Evolutionary conservation across 1,140 invertebrate genomes (phyloP).

Genomic region (Whitmania pigra): DNA sequence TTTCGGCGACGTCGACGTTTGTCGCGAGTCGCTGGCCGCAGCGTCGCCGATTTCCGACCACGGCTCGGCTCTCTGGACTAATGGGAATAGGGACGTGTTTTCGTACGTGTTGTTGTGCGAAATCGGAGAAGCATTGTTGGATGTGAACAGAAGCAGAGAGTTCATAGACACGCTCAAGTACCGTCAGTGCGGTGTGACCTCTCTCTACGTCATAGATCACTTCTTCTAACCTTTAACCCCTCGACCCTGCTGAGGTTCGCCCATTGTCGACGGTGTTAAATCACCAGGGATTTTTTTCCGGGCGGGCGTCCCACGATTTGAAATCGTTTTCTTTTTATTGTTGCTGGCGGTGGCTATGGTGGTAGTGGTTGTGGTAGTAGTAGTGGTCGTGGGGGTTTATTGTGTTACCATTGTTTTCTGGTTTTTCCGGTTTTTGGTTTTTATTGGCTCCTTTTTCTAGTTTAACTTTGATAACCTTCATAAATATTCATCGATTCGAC

Average conservation of each 20-base stretch:
- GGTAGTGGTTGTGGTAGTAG: background rate
- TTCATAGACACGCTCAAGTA: conserved; percentile 30
- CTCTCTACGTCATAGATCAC: conserved; percentile 31
- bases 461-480: too few relatives aligned
- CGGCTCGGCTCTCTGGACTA: conserved; percentile 6
- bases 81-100: conserved; percentile 16
- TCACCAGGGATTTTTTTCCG: background rate
- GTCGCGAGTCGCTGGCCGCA: background rate
- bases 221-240: conserved; percentile 25
- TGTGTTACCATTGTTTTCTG: background rate
- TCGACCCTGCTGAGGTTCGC: background rate
- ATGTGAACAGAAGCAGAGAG: conserved; percentile 28
- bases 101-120: conserved; percentile 30
- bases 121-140: conserved; percentile 30
- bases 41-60: conserved; percentile 28
- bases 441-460: background rate
- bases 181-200: conserved; percentile 30
- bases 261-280: background rate
- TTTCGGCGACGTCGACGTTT: background rate
- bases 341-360: background rate
- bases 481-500: too few relatives aligned
- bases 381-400: background rate
- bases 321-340: background rate
- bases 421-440: background rate
- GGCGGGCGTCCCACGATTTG: background rate